Evolutionary conservation across 1,140 invertebrate species (phyloP).

Genomic region (Anastrepha obliqua): DNA sequence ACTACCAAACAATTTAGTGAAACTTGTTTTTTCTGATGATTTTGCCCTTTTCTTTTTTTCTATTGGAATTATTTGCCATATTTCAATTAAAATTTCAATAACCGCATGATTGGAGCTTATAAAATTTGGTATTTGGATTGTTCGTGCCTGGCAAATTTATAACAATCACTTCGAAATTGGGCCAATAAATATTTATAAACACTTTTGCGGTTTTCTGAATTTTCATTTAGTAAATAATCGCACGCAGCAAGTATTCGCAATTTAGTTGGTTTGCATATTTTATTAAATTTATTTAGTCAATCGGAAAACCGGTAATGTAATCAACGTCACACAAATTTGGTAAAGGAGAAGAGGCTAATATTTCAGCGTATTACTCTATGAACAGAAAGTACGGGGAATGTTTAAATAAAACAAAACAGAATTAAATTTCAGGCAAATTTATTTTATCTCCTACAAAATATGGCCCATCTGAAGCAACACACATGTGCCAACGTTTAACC

Average conservation of each 20-base stretch:
- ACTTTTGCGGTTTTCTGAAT: not conserved
- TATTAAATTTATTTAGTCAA: not conserved
- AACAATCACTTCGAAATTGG: conserved; percentile 11
- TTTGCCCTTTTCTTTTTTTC: not conserved
- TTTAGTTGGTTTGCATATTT: not conserved
- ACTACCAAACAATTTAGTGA: not conserved
- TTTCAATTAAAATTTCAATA: conserved; percentile 39
- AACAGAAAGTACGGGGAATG: no score
- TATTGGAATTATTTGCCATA: not conserved
- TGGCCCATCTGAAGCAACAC: no score
- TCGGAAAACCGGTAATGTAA: no score
- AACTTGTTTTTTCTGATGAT: not conserved
- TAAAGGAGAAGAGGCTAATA: no score
- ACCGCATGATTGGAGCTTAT: conserved; percentile 12
- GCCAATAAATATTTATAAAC: conserved; percentile 15
- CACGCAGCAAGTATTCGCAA: not conserved
- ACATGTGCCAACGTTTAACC: no score
- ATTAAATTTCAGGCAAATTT: no score
- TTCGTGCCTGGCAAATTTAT: not conserved
- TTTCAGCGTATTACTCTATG: no score
- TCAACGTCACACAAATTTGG: no score
- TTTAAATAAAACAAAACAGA: no score
- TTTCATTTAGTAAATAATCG: not conserved
- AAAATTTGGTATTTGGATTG: not conserved
- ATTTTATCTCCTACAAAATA: no score